phyloP scores from a whole-genome alignment of 2,113 vertebrate genomes.

The Rhineura floridana region DNA sequence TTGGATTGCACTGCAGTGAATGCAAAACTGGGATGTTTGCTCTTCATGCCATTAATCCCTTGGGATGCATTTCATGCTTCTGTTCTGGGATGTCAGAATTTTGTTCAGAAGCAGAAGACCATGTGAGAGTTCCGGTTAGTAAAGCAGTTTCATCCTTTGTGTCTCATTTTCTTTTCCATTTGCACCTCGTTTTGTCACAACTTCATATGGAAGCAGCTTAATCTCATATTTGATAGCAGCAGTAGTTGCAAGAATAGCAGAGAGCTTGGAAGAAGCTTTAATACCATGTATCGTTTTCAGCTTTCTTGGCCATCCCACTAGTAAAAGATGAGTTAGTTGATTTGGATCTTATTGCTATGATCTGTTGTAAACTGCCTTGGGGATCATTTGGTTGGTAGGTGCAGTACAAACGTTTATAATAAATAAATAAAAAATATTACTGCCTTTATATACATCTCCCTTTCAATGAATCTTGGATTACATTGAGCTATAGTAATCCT shows the following conservation, averaged over 20 bases:
- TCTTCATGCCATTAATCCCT: conserved; percentile 69
- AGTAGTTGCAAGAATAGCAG: not conserved
- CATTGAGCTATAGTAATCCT: not conserved
- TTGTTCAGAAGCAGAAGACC: conserved; percentile 84
- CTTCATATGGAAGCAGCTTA: not conserved
- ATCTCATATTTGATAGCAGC: not conserved
- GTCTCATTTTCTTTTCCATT: not conserved
- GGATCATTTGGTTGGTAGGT: not conserved
- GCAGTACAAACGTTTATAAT: not conserved
- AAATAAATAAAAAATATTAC: not conserved
- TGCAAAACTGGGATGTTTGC: conserved; percentile 85
- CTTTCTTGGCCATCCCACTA: not conserved
- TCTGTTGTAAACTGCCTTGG: not conserved
- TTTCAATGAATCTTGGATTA: not conserved
- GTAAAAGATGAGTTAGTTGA: not conserved
- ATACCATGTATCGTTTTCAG: not conserved
- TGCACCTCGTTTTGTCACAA: not conserved
- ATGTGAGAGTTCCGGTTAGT: conserved; percentile 83
- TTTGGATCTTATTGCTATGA: not conserved
- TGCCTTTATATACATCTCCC: not conserved
- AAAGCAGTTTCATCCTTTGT: not conserved
- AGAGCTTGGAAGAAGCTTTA: not conserved
- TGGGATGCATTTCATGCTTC: conserved; percentile 88
- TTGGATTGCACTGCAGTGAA: conserved; percentile 84
- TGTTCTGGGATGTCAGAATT: conserved; percentile 84